These are phyloP conservation scores for Galendromus occidentalis DNA, from an alignment of 1,140 invertebrate species.

Conservation along the genomic window DNA sequence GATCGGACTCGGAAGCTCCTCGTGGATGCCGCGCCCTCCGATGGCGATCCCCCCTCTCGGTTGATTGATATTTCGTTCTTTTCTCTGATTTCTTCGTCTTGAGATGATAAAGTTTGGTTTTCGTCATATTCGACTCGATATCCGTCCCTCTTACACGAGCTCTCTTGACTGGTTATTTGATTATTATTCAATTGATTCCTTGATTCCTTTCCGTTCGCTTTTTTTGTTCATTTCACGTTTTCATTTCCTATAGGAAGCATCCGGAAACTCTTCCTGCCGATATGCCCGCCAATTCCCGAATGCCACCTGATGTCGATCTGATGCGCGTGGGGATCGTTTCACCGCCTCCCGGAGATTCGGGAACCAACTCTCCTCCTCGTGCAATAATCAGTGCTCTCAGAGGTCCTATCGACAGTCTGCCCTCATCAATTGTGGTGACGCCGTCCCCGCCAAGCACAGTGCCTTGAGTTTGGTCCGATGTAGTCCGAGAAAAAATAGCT, in stretches of 20 bases:
- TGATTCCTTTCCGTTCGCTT: background rate
- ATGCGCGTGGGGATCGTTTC: background rate
- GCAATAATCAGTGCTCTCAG: background rate
- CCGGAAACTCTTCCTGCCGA: background rate
- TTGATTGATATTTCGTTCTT: too few species aligned
- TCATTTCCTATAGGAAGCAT: background rate
- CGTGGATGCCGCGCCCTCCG: too few species aligned
- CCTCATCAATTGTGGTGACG: background rate
- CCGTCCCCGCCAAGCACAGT: conserved; percentile 7
- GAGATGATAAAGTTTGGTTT: too few species aligned
- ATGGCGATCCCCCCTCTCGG: too few species aligned
- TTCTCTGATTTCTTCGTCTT: too few species aligned
- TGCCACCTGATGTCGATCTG: background rate
- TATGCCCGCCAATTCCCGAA: background rate
- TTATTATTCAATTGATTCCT: background rate
- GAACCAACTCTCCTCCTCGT: background rate
- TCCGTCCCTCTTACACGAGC: too few species aligned
- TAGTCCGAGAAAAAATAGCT: too few species aligned
- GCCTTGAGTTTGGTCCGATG: background rate
- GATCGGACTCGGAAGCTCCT: too few species aligned
- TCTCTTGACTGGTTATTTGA: background rate
- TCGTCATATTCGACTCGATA: too few species aligned
- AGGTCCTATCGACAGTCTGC: background rate
- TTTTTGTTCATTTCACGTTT: background rate
- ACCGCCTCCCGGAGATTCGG: background rate